Evolutionary conservation across 2,797 vertebrate species (phyloP).

Genomic region (Chromobotia macracanthus): DNA sequence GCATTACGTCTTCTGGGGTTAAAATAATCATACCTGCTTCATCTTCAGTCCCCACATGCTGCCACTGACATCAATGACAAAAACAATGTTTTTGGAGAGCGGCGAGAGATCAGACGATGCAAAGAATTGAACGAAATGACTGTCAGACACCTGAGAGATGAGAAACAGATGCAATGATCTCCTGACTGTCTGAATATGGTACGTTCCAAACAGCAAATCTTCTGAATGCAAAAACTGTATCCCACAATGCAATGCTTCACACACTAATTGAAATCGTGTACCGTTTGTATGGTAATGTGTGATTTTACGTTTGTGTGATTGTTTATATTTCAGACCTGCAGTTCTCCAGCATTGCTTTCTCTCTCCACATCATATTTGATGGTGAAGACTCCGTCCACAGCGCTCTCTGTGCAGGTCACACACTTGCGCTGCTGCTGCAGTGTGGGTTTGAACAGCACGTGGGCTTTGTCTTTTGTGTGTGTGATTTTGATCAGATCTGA

Average conservation of each 20-base stretch:
- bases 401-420: constrained; percentile 79
- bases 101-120: constrained; percentile 89
- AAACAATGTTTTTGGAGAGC: constrained; percentile 95
- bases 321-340: constrained; percentile 79
- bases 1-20: too few relatives aligned
- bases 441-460: constrained; percentile 87
- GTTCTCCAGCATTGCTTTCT: constrained; percentile 81
- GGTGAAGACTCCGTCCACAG: constrained; percentile 83
- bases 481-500: constrained; percentile 72
- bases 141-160: constrained; percentile 86
- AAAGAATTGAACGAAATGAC: constrained; percentile 95
- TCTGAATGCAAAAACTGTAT: too few relatives aligned
- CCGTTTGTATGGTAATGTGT: too few relatives aligned
- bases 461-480: constrained; percentile 85
- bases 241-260: too few relatives aligned
- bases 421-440: constrained; percentile 87
- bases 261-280: too few relatives aligned
- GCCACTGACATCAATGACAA: constrained; percentile 96
- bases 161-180: not conserved
- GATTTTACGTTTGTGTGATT: not conserved
- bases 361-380: constrained; percentile 88
- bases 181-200: not conserved
- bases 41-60: constrained; percentile 99
- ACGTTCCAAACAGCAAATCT: not conserved
- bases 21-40: constrained; percentile 84